Evolutionary conservation across 2,113 vertebrate genomes (phyloP), one percentile per base, ranked within the genome.

Genomic region (Myrmophylax atrothorax): DNA sequence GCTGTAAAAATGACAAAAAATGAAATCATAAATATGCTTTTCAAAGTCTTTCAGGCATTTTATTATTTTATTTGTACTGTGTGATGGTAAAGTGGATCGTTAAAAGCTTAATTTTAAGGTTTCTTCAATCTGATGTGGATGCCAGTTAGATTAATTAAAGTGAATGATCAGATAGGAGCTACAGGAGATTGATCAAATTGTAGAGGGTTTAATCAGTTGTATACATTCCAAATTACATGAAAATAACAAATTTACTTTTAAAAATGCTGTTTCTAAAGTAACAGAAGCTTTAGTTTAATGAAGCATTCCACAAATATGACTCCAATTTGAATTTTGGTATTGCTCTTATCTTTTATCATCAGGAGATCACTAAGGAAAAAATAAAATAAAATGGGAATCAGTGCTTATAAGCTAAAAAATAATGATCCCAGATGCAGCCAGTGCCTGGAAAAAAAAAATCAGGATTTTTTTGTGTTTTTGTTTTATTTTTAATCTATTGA

Each of bases 31-130:
- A 74, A 82, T 92, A 87, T 8, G 17, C 78, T 91, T 93, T 86
- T 6, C 63, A 78, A 94, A 95, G 83, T 89, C 68, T 87, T 56
- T 53, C 38, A 81, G 76, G 67, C 50, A 64, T 93, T 93, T 92
- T 78, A 42, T 95, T 95, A 87, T 84, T 96, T 94, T 79, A 69
- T 94, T 93, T 94, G 68, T 87, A 63, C 17, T 40, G 31, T 14
- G 8, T 82, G 49, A 64, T 75, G 80, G 84, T 92, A 80, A 92
- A 97, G 83, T 73, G 49, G 78, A 74, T 95, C 29, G 12, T 97
- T 97, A 92, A 83, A 95, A 95, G 91, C 83, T 78, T 72, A 79
- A 87, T 92, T 87, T 96, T 94, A 85, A 93, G 64, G 46, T 95
- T 95, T 93, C 89, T 96, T 87, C 70, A 84, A 28, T 84, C 77